These are phyloP conservation scores for Lithosia quadra DNA, from an alignment of 2,888 invertebrate species.

Conservation along the genomic window DNA sequence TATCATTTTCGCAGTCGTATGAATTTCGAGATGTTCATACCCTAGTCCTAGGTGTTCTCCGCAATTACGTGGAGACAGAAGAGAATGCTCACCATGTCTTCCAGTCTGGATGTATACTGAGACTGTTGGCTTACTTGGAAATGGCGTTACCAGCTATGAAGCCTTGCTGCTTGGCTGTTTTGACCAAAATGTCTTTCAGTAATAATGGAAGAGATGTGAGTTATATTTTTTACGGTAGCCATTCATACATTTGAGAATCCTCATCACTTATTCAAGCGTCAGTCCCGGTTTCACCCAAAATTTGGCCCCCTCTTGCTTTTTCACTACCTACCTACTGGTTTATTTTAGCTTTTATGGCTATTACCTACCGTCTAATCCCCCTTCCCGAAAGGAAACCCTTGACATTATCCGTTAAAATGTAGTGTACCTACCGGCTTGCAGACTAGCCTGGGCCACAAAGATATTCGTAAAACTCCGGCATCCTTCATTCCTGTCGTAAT, in stretches of 20 bases:
- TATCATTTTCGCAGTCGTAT: constrained; percentile 65
- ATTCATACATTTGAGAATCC: not conserved
- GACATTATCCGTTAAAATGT: no score
- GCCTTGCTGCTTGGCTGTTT: constrained; percentile 76
- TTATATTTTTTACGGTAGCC: constrained; percentile 19
- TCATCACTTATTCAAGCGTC: no score
- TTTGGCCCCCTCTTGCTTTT: no score
- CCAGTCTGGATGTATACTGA: constrained; percentile 76
- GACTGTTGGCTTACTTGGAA: constrained; percentile 77
- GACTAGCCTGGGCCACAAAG: no score
- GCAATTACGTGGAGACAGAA: constrained; percentile 78
- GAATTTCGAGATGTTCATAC: constrained; percentile 82
- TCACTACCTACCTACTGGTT: no score
- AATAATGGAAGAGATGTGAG: constrained; percentile 76
- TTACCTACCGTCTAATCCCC: no score
- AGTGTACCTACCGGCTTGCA: no score
- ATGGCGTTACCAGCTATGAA: constrained; percentile 81
- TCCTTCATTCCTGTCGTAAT: no score
- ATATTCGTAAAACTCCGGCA: no score
- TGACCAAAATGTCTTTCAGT: constrained; percentile 80
- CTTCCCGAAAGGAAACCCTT: no score
- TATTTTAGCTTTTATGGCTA: no score
- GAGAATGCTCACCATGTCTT: constrained; percentile 76
- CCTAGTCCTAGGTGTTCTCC: constrained; percentile 71
- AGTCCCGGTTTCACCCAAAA: no score